Base-by-base conservation (phyloP, 2,113 vertebrate genomes). In the Numida meleagris region DNA sequence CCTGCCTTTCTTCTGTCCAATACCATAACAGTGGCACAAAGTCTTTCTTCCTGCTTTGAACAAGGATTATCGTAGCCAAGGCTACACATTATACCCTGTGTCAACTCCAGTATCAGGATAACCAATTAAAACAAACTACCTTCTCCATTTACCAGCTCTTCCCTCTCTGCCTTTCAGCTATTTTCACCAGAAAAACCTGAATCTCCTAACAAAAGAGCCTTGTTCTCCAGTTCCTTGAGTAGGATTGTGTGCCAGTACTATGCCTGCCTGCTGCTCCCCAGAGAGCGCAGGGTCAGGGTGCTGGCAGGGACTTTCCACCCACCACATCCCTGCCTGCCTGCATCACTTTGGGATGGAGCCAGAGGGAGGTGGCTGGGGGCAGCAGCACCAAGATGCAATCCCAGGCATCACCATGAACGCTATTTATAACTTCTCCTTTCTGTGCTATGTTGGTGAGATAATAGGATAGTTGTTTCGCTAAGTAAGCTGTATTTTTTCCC, bases 391-490 rank as follows among this genome's bases (percentile, higher is more conserved):
- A 90, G 89, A 43, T 77, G 92, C 57, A 85, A 67, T 96, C 93
- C 79, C 92, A 89, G 75, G 92, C 81, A 81, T 71, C 93, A 71
- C 86, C 34, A 15, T 16, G 77, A 73, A 73, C 81, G 81, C 88
- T 96, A 78, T 94, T 96, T 96, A 82, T 95, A 92, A 73, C 82
- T 66, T 58, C 57, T 61, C 27, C 67, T 71, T 40, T 13, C 76
- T 75, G 51, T 86, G 65, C 85, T 81, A 59, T 78, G 74, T 36
- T 78, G 90, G 71, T 96, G 93, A 93, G 94, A 61, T 92, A 94
- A 92, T 46, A 82, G 76, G 77, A 71, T 87, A 48, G 59, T 80
- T 94, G 87, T 87, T 96, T 71, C 74, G 63, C 82, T 89, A 62
- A 63, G 88, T 71, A 89, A 92, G 68, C 73, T 88, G 21, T 90